Conservation (phyloP, 1,140 invertebrate species). For the Drosophila kepulauana region DNA sequence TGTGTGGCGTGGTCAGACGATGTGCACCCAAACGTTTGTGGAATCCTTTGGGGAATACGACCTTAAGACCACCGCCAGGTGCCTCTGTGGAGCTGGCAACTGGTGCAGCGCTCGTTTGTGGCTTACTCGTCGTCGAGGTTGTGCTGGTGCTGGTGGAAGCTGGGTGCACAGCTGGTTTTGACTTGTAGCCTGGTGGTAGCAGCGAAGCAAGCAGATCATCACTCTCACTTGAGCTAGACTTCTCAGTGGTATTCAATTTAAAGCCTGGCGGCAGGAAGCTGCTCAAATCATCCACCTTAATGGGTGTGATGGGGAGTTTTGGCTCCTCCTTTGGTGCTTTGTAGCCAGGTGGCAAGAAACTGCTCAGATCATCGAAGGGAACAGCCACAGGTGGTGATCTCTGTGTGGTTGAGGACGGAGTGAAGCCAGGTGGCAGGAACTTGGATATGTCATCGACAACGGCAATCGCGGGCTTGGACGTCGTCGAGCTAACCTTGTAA, state of each 20-base stretch:
- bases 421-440: constrained; percentile 88
- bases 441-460: constrained; percentile 86
- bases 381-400: constrained; percentile 71
- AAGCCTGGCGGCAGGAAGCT: constrained; percentile 86
- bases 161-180: constrained; percentile 44
- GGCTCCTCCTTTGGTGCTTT: constrained; percentile 76
- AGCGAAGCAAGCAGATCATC: constrained; percentile 87
- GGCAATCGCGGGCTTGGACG: constrained; percentile 61
- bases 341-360: constrained; percentile 86
- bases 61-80: constrained; percentile 87
- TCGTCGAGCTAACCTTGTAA: constrained; percentile 85
- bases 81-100: constrained; percentile 57
- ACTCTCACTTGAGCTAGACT: constrained; percentile 72
- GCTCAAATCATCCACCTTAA: constrained; percentile 83
- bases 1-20: constrained; percentile 87
- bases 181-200: constrained; percentile 88
- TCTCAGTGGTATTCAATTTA: constrained; percentile 84
- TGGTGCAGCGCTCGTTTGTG: constrained; percentile 43
- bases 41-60: constrained; percentile 92
- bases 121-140: constrained; percentile 48
- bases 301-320: constrained; percentile 46
- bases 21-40: constrained; percentile 88
- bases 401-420: constrained; percentile 80
- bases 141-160: constrained; percentile 58
- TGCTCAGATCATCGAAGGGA: constrained; percentile 85